Conservation (phyloP, 1,140 invertebrate species). For the Temnothorax nylanderi region DNA sequence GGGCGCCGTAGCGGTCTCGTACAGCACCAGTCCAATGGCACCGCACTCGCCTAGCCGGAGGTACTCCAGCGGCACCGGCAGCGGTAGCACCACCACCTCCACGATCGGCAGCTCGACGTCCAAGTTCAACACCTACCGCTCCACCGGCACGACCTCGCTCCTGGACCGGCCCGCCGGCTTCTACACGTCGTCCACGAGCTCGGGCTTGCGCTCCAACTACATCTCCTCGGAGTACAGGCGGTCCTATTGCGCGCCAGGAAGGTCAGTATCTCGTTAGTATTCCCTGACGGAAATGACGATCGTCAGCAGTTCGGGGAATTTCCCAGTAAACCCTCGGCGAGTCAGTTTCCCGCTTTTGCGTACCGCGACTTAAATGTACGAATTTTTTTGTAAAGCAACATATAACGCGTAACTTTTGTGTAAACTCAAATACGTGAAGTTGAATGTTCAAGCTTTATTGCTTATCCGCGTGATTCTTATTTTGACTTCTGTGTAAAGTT, state of each 20-base stretch:
- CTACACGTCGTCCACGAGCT: slow-evolving; percentile 64
- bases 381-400: background rate
- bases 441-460: background rate
- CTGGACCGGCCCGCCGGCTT: slow-evolving; percentile 72
- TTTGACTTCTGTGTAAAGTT: background rate
- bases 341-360: too few species aligned
- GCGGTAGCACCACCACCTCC: slow-evolving; percentile 67
- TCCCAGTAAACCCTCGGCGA: background rate
- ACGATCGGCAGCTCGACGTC: slow-evolving; percentile 64
- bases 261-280: slow-evolving; percentile 51
- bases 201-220: slow-evolving; percentile 58
- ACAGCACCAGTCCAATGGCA: slow-evolving; percentile 81
- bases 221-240: slow-evolving; percentile 69
- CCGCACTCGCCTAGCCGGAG: slow-evolving; percentile 81
- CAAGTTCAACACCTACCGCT: slow-evolving; percentile 74
- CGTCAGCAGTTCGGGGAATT: background rate
- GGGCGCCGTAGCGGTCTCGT: slow-evolving; percentile 82
- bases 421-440: background rate
- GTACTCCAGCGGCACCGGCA: slow-evolving; percentile 75
- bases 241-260: slow-evolving; percentile 66
- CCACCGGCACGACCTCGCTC: slow-evolving; percentile 62
- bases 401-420: background rate
- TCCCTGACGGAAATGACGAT: background rate
- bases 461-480: background rate
- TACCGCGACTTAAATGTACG: background rate